Evolutionary conservation across 2,888 invertebrate genomes (phyloP).

Genomic region (Lepetodrilus schrolli): DNA sequence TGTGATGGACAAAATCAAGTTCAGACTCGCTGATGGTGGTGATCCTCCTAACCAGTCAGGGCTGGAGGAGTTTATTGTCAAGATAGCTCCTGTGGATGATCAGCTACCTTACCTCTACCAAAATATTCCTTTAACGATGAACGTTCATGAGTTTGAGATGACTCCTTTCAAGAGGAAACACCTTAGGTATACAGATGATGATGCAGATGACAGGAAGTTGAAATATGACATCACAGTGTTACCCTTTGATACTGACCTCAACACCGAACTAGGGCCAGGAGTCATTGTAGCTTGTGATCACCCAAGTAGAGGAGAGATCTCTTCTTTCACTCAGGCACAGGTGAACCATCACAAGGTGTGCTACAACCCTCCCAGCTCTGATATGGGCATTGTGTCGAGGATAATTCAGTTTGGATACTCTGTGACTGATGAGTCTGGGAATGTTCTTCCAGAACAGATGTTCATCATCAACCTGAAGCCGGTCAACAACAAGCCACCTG

Average conservation of each 20-base stretch:
- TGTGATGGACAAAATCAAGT: slow-evolving; percentile 63
- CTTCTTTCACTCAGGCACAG: slow-evolving; percentile 71
- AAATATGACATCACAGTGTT: slow-evolving; percentile 59
- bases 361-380: slow-evolving; percentile 70
- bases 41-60: slow-evolving; percentile 72
- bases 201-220: slow-evolving; percentile 66
- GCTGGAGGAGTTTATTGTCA: slow-evolving; percentile 65
- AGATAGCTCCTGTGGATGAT: slow-evolving; percentile 72
- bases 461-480: slow-evolving; percentile 72
- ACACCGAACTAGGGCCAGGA: slow-evolving; percentile 66
- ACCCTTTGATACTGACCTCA: slow-evolving; percentile 69
- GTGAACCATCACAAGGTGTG: slow-evolving; percentile 74
- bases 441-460: slow-evolving; percentile 65
- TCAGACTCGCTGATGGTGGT: slow-evolving; percentile 67
- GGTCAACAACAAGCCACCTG: slow-evolving; percentile 73
- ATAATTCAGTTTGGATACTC: slow-evolving; percentile 71
- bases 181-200: slow-evolving; percentile 69
- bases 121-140: slow-evolving; percentile 65
- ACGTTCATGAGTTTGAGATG: slow-evolving; percentile 69
- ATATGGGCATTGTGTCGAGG: slow-evolving; percentile 71
- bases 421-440: slow-evolving; percentile 72
- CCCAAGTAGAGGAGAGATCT: slow-evolving; percentile 50
- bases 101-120: slow-evolving; percentile 69
- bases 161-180: slow-evolving; percentile 65
- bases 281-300: slow-evolving; percentile 67